Evolutionary conservation across 2,888 invertebrate genomes (phyloP).

Genomic region (Hemistola chrysoprasaria): DNA sequence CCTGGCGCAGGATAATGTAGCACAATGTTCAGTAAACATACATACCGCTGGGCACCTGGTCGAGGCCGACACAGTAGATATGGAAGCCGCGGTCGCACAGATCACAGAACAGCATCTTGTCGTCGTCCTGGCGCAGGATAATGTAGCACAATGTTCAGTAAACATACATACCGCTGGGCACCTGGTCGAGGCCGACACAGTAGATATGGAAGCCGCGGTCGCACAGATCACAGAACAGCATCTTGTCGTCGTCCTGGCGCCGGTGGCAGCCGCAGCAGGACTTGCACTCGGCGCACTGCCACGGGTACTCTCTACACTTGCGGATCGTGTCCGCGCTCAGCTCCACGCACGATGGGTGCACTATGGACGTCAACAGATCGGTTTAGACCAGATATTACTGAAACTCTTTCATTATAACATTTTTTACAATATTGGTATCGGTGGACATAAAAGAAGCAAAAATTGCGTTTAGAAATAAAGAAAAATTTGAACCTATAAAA

Average conservation of each 20-base stretch:
- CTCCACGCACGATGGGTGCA: constrained; percentile 94
- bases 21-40: not conserved
- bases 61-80: too few species aligned
- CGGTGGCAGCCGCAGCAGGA: constrained; percentile 92
- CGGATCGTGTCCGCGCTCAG: constrained; percentile 91
- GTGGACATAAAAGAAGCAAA: too few species aligned
- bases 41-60: too few species aligned
- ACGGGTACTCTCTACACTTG: constrained; percentile 92
- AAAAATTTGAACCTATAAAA: too few species aligned
- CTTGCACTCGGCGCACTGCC: constrained; percentile 98
- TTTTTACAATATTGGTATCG: too few species aligned
- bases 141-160: not conserved
- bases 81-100: constrained; percentile 78
- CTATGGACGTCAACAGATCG: too few species aligned
- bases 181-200: constrained; percentile 88
- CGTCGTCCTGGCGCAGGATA: constrained; percentile 93
- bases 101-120: constrained; percentile 97
- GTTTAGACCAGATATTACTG: too few species aligned
- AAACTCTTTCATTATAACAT: too few species aligned
- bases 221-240: constrained; percentile 97
- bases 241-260: constrained; percentile 92
- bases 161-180: constrained; percentile 86
- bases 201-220: constrained; percentile 97
- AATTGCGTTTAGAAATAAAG: too few species aligned
- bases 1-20: too few species aligned